A percentile compares a stretch with the other conserved stretches of the same genome.
phyloP scores from a whole-genome alignment of 2,113 vertebrate genomes.

The Brachionichthys hirsutus region DNA sequence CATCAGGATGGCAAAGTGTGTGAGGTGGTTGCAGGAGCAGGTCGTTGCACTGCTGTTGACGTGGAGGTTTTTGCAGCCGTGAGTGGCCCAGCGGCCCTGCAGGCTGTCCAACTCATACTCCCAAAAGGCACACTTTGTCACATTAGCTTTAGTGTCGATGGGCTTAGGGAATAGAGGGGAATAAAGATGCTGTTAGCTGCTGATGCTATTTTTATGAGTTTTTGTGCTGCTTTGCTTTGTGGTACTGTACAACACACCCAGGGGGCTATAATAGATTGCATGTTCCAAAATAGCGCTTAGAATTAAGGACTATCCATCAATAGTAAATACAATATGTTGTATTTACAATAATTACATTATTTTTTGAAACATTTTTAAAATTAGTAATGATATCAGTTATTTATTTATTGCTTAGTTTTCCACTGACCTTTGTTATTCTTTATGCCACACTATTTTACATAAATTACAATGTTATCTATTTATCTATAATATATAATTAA shows the following conservation, averaged over 20 bases:
- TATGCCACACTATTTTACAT: not conserved
- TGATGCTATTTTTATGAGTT: slow-evolving; percentile 52
- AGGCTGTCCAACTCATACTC: slow-evolving; percentile 83
- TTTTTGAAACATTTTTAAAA: not conserved
- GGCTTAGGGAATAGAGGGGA: slow-evolving; percentile 67
- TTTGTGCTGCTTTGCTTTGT: slow-evolving; percentile 20
- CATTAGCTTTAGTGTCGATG: slow-evolving; percentile 74
- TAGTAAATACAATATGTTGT: too few species aligned
- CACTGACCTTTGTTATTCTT: not conserved
- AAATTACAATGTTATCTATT: not conserved
- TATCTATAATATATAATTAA: too few species aligned
- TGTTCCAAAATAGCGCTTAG: slow-evolving; percentile 16
- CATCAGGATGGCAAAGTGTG: slow-evolving; percentile 98
- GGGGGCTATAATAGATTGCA: slow-evolving; percentile 21
- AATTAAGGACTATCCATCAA: slow-evolving; percentile 3
- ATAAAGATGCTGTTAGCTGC: slow-evolving; percentile 28
- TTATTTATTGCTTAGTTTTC: not conserved
- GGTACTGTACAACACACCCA: slow-evolving; percentile 7
- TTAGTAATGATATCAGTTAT: too few species aligned
- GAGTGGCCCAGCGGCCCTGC: slow-evolving; percentile 89
- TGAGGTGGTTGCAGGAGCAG: slow-evolving; percentile 93
- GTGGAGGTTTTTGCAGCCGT: slow-evolving; percentile 83
- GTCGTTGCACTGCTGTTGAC: slow-evolving; percentile 86
- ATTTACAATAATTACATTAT: too few species aligned
- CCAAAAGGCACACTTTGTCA: slow-evolving; percentile 92